Evolutionary conservation across 2,113 vertebrate genomes (phyloP).

Genomic region (Calyptomena viridis): DNA sequence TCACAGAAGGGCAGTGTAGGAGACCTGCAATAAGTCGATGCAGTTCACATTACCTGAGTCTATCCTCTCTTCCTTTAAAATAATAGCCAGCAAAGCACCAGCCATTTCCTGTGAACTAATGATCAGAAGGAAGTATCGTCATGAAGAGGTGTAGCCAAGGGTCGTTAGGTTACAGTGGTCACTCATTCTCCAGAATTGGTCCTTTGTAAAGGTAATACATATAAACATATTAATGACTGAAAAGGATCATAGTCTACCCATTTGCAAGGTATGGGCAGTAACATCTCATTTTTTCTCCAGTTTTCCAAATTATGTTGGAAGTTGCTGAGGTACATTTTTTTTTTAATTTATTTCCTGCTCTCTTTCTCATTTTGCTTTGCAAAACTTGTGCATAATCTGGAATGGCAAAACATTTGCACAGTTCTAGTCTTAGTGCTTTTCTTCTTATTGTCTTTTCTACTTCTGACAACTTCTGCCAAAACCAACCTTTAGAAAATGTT

Average conservation of each 20-base stretch:
- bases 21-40: neutral
- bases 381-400: neutral
- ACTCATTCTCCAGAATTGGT: neutral
- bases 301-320: neutral
- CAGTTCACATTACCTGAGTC: neutral
- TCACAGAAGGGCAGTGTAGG: neutral
- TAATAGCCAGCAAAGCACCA: neutral
- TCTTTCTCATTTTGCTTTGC: neutral
- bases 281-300: neutral
- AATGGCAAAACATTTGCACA: neutral
- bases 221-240: neutral
- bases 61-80: neutral
- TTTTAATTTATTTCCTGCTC: neutral
- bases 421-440: neutral
- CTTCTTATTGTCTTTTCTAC: neutral
- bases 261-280: neutral
- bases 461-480: neutral
- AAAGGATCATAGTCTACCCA: neutral
- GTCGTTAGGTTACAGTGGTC: neutral
- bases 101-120: neutral
- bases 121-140: neutral
- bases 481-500: slow-evolving; percentile 15
- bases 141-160: neutral
- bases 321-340: neutral
- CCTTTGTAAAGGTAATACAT: neutral